Base-by-base conservation (phyloP, 2,888 invertebrate species). In the Herminia tarsipennalis region DNA sequence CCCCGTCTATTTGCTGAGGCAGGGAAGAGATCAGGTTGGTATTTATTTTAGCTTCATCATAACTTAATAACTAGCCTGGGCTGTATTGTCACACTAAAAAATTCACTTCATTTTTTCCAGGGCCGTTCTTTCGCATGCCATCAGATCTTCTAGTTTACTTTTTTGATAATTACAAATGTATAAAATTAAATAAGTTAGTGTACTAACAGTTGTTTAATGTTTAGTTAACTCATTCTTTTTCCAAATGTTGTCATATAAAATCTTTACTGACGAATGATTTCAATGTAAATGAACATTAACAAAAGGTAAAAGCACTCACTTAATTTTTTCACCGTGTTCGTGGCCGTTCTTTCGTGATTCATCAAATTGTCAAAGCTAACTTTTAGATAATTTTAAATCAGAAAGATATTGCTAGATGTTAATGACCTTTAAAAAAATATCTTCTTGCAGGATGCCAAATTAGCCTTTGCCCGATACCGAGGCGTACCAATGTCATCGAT, bases 21-120 rank as follows among this genome's bases (percentile, higher is more conserved):
- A 86, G 51, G 81, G 82, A 0, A 75, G 78, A 32, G 86, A 88
- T 34, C 82, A 89, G 72, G 90, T 91, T 24, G 36, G 45, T 45
- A 16, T 2, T 18, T 3, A 3, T 29, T 13, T 8, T 14, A 14
- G 5, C 8, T 6, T 30, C 9, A 14, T 4, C 2, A 21, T 5
- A n/a, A 9, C 14, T 17, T n/a, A n/a, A n/a, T n/a, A n/a, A n/a
- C n/a, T n/a, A n/a, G n/a, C n/a, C n/a, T n/a, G n/a, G n/a, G n/a
- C n/a, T n/a, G n/a, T n/a, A n/a, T n/a, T n/a, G n/a, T n/a, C n/a
- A n/a, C n/a, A n/a, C n/a, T n/a, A n/a, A n/a, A n/a, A n/a, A n/a
- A n/a, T n/a, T n/a, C n/a, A n/a, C n/a, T n/a, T n/a, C n/a, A n/a
- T 14, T 21, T 12, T 9, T 14, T 8, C 12, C 8, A 2, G 3